Base-by-base conservation (phyloP, 2,113 vertebrate genomes). In the Fukomys damarensis region DNA sequence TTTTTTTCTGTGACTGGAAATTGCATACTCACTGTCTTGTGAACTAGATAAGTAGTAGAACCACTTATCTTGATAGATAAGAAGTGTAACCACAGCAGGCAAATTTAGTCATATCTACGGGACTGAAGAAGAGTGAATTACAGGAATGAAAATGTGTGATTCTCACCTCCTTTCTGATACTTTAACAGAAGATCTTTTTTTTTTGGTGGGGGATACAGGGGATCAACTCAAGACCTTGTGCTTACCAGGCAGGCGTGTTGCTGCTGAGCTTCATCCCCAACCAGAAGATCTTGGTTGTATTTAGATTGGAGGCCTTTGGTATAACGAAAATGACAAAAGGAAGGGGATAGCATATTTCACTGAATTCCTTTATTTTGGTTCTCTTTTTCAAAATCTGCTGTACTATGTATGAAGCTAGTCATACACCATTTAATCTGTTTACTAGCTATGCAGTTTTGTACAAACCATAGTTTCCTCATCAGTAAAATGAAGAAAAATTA, bases 401-500 rank as follows among this genome's bases (percentile, higher is more conserved):
- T 77, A 3, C 28, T 80, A 0, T 54, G 2, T 77, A 3, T 79
- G 52, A 70, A 16, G 30, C 54, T 32, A 32, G 30, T 56, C 12
- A 8, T 61, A 35, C 26, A 17, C 68, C 22, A 54, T 7, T n/a
- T 79, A 59, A 43, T 72, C 32, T 24, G 14, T 93, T 88, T 76
- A 43, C 43, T 72, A n/a, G n/a, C n/a, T 49, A 0, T 74, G 19
- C 10, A 93, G 0, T 81, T 41, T 66, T 92, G 13, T 63, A 85
- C 46, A 93, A 89, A 43, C 26, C 2, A 19, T 35, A 65, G 19
- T 38, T 81, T 86, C 26, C 38, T 87, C 38, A 72, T 86, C 56
- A 63, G n/a, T 87, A 30, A 86, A 54, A 58, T 59, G 92, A 74
- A 79, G 63, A 81, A 83, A 77, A 77, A 81, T 56, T 38, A 90